phyloP scores from a whole-genome alignment of 2,888 invertebrate genomes.

The Lasius fuliginosus region DNA sequence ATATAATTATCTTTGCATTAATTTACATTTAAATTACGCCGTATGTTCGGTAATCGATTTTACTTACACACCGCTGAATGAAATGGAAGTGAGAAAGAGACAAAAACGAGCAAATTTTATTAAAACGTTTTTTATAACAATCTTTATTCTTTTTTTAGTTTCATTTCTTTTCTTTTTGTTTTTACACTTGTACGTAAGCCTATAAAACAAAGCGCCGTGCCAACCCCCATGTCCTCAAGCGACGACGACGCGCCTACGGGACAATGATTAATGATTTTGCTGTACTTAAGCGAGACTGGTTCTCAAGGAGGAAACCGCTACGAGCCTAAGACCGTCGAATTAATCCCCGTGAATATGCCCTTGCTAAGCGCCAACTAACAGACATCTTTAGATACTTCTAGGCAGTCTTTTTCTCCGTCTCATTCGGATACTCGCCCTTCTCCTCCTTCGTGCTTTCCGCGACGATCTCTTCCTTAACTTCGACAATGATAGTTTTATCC shows the following conservation, averaged over 20 bases:
- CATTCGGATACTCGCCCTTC: not conserved
- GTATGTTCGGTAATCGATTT: conserved; percentile 16
- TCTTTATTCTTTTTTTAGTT: conserved; percentile 81
- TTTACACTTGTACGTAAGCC: conserved; percentile 69
- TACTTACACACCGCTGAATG: too few species aligned
- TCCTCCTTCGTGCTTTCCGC: conserved; percentile 56
- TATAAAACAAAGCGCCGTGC: conserved; percentile 57
- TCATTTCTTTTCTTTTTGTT: conserved; percentile 66
- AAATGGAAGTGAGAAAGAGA: not conserved
- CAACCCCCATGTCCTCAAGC: conserved; percentile 36
- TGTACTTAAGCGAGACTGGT: conserved; percentile 79
- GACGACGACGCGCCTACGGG: conserved; percentile 10
- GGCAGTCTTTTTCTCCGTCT: conserved; percentile 29
- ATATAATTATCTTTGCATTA: conserved; percentile 11
- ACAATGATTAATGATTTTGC: conserved; percentile 59
- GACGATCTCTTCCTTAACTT: conserved; percentile 23
- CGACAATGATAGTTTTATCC: conserved; percentile 45
- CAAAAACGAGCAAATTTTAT: conserved; percentile 47
- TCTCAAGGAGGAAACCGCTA: conserved; percentile 76
- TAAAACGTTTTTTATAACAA: conserved; percentile 84
- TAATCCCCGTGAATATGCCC: conserved; percentile 20
- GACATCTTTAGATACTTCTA: conserved; percentile 25
- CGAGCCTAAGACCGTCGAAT: conserved; percentile 76
- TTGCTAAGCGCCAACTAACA: conserved; percentile 20
- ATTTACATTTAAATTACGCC: not conserved